Conservation (phyloP, 2,113 vertebrate genomes). For the Cyanoramphus novaezelandiae region DNA sequence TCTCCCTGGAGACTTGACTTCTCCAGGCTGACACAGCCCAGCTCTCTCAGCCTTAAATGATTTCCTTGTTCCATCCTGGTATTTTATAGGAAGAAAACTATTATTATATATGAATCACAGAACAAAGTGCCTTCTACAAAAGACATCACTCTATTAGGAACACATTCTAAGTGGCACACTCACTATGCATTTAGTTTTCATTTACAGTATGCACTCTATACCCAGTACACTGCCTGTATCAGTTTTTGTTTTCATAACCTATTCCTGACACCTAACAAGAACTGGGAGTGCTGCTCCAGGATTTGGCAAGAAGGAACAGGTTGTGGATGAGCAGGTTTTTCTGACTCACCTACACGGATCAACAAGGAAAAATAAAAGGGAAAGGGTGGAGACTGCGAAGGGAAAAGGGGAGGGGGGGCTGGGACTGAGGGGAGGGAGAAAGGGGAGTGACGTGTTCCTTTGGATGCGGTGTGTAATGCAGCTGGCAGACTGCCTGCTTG, state of each 20-base stretch:
- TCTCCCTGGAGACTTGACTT: not conserved
- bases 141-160: not conserved
- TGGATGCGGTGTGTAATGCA: constrained; percentile 46
- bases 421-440: not conserved
- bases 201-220: not conserved
- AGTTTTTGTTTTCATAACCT: constrained; percentile 64
- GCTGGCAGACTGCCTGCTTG: constrained; percentile 42
- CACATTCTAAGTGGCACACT: not conserved
- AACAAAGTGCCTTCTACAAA: not conserved
- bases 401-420: not conserved
- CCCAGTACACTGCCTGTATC: not conserved
- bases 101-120: not conserved
- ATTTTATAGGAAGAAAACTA: not conserved
- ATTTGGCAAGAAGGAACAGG: constrained; percentile 71
- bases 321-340: constrained; percentile 69
- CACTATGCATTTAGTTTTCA: not conserved
- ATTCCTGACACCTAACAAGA: constrained; percentile 51
- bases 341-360: constrained; percentile 66
- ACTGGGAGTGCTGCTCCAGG: constrained; percentile 60
- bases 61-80: not conserved
- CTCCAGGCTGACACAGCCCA: not conserved
- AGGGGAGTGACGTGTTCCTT: constrained; percentile 44
- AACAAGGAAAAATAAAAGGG: constrained; percentile 69
- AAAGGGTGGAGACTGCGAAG: constrained; percentile 50
- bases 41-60: not conserved